Evolutionary conservation across 2,113 vertebrate species (phyloP).

Genomic region (Coracopsis vasa): DNA sequence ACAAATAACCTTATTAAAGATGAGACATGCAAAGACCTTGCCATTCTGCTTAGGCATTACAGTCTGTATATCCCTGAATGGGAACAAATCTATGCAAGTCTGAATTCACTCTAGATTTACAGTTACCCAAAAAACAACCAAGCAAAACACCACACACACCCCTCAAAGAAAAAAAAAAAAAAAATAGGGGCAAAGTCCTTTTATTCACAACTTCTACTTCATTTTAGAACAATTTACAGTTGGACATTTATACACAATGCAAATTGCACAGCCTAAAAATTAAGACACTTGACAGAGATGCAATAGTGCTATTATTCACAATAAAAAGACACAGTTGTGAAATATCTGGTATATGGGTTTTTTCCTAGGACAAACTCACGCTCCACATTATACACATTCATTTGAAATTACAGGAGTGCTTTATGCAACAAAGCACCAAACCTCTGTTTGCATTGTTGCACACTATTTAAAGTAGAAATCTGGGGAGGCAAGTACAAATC

Average conservation of each 20-base stretch:
- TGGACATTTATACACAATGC: neutral
- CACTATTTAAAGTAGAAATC: neutral
- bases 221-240: neutral
- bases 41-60: neutral
- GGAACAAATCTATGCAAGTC: neutral
- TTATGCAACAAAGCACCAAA: neutral
- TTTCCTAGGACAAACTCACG: neutral
- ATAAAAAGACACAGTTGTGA: neutral
- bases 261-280: neutral
- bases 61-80: neutral
- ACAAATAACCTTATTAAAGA: neutral
- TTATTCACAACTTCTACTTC: neutral
- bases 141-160: neutral
- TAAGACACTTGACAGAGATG: neutral
- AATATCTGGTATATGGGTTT: neutral
- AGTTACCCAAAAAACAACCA: neutral
- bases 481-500: neutral
- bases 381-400: neutral
- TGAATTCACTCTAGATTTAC: neutral
- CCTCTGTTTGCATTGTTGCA: neutral
- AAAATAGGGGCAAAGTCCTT: rapidly evolving
- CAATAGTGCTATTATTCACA: neutral
- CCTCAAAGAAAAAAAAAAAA: neutral
- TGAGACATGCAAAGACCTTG: neutral
- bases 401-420: neutral